A percentile compares a stretch with the other conserved stretches of the same genome.
Conservation (phyloP, 2,888 invertebrate species). For the Stictocephala bisonia region DNA sequence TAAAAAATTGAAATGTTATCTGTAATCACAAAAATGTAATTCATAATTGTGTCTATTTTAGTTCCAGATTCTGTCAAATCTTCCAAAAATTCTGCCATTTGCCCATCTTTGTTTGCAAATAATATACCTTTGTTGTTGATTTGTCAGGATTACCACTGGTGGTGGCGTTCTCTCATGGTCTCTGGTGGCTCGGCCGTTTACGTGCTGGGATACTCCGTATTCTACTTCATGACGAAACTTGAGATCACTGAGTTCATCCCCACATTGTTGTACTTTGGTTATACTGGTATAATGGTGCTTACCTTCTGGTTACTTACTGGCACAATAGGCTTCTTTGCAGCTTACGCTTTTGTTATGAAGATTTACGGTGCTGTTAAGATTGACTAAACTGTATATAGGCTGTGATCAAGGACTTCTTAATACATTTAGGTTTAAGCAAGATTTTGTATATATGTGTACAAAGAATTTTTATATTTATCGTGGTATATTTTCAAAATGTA, state of each 20-base stretch:
- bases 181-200: constrained; percentile 97
- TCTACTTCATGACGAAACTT: constrained; percentile 96
- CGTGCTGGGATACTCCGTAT: constrained; percentile 93
- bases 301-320: constrained; percentile 98
- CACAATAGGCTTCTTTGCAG: constrained; percentile 97
- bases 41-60: no score
- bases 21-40: no score
- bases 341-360: constrained; percentile 95
- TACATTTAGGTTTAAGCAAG: no score
- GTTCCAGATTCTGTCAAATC: no score
- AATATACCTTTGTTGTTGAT: no score
- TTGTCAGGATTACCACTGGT: constrained; percentile 99
- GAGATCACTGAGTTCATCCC: constrained; percentile 98
- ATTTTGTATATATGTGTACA: no score
- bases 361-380: constrained; percentile 99
- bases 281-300: constrained; percentile 94
- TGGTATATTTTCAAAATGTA: no score
- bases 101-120: no score
- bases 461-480: no score
- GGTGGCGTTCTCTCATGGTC: constrained; percentile 98
- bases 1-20: no score
- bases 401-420: background rate
- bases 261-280: constrained; percentile 93
- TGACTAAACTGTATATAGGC: constrained; percentile 80
- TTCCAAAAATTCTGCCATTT: no score